Conservation (phyloP, 2,113 vertebrate genomes). For the Pyxicephalus adspersus region DNA sequence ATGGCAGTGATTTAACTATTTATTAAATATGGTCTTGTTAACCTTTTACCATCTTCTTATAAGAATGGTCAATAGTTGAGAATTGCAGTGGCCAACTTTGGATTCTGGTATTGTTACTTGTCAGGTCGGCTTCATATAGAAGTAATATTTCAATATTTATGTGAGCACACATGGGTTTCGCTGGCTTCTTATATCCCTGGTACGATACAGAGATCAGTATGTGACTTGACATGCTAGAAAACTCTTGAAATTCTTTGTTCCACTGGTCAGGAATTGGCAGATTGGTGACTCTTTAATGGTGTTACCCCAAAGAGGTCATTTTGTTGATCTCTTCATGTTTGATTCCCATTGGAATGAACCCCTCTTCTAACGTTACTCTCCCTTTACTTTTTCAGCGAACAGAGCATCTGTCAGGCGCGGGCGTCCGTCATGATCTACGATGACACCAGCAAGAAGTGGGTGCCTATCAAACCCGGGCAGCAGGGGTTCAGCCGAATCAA, state of each 20-base stretch:
- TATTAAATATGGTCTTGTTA: no score
- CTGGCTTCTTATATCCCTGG: background rate
- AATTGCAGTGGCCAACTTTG: no score
- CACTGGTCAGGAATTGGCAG: background rate
- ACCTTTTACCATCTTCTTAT: no score
- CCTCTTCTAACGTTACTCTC: constrained; percentile 41
- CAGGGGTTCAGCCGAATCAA: constrained; percentile 99
- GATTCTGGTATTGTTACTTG: no score
- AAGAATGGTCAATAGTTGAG: no score
- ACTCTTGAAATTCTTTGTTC: background rate
- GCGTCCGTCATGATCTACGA: constrained; percentile 99
- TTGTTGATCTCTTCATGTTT: background rate
- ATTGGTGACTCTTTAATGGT: background rate
- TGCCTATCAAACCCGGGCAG: constrained; percentile 96
- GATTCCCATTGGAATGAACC: background rate
- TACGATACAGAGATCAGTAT: background rate
- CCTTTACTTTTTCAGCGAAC: constrained; percentile 79
- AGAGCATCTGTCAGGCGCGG: constrained; percentile 99
- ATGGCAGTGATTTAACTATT: no score
- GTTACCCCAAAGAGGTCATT: no score
- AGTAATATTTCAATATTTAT: no score
- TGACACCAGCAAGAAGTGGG: constrained; percentile 99
- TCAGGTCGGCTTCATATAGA: no score
- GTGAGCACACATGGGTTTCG: no score
- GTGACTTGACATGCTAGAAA: background rate